Conservation (phyloP, 2,888 invertebrate species). For the Conomelus anceps region DNA sequence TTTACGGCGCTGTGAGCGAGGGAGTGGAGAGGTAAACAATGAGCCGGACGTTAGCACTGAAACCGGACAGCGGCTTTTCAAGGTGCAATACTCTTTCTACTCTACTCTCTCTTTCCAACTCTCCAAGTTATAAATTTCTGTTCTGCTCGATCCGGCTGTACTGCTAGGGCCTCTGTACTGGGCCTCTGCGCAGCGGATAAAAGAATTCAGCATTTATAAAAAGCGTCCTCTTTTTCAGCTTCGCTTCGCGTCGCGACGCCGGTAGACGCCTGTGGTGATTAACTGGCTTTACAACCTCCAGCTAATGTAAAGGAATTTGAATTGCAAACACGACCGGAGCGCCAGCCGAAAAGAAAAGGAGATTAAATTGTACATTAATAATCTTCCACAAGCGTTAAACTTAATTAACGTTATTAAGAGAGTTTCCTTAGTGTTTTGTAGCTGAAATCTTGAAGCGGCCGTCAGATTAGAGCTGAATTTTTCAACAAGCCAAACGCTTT, state of each 20-base stretch:
- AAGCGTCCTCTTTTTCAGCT: not conserved
- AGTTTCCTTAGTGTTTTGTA: not conserved
- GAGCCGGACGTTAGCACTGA: not conserved
- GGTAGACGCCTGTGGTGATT: not conserved
- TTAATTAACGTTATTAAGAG: not conserved
- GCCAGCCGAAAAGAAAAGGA: not conserved
- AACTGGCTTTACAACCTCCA: not conserved
- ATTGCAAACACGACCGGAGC: not conserved
- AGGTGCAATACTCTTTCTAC: not conserved
- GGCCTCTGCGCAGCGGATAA: not conserved
- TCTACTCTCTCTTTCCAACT: not conserved
- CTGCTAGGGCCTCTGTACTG: too few species aligned
- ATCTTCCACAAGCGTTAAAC: not conserved
- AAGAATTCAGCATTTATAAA: not conserved
- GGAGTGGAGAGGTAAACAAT: not conserved
- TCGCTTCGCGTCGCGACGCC: not conserved
- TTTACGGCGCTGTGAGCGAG: not conserved
- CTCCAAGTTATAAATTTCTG: not conserved
- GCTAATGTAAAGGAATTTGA: slow-evolving; percentile 6
- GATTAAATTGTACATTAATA: not conserved
- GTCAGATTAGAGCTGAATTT: too few species aligned
- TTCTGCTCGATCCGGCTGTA: not conserved
- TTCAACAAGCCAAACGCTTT: too few species aligned
- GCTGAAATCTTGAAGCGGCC: not conserved
- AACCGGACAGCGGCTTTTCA: not conserved